Conservation (phyloP, 2,797 vertebrate genomes). For the Myripristis murdjan region DNA sequence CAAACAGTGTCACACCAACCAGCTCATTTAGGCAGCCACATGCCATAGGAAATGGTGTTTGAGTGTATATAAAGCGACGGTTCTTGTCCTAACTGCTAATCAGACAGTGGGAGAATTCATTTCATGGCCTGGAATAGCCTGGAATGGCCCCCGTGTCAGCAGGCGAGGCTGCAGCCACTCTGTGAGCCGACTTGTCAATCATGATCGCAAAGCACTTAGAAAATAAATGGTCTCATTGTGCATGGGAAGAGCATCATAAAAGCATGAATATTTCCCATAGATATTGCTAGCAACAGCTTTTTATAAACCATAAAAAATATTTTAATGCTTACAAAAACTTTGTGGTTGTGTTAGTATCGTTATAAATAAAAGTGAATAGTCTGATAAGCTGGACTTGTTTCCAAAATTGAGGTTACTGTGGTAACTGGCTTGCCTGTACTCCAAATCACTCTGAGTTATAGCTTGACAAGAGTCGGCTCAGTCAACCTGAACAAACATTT, state of each 20-base stretch:
- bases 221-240: not conserved
- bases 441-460: too few species aligned
- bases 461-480: too few species aligned
- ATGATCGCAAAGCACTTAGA: not conserved
- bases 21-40: constrained; percentile 44
- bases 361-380: too few species aligned
- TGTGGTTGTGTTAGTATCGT: too few species aligned
- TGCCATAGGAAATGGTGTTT: constrained; percentile 39
- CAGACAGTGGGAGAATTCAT: constrained; percentile 18
- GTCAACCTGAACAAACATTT: too few species aligned
- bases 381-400: too few species aligned
- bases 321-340: not conserved
- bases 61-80: constrained; percentile 9
- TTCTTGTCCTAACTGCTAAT: constrained; percentile 25
- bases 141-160: not conserved
- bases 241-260: not conserved
- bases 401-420: too few species aligned
- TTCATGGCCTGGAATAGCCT: not conserved
- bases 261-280: not conserved
- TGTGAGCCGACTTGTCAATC: constrained; percentile 8
- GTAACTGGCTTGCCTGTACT: too few species aligned
- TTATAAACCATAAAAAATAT: not conserved
- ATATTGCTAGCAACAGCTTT: not conserved
- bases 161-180: too few species aligned
- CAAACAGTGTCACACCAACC: constrained; percentile 40